These are phyloP conservation scores for Glaucopsyche alexis DNA, from an alignment of 2,888 invertebrate genomes.

Conservation along the genomic window DNA sequence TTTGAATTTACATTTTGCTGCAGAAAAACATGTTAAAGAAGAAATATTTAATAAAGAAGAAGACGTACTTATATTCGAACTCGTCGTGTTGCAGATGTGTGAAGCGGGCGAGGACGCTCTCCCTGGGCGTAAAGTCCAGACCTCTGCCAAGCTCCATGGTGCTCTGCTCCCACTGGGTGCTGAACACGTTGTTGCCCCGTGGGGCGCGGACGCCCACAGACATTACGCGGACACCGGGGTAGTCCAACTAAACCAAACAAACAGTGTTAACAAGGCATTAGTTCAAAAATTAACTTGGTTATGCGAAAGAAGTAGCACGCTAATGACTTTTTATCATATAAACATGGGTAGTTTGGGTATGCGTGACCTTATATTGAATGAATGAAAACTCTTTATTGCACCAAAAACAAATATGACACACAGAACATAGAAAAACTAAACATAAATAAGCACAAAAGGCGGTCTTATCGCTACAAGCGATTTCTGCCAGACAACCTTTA, in stretches of 20 bases:
- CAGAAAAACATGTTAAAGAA: neutral
- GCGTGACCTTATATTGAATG: too few species aligned
- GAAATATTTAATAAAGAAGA: neutral
- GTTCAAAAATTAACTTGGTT: too few species aligned
- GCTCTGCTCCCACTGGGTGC: conserved; percentile 88
- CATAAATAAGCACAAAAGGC: too few species aligned
- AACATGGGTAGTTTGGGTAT: too few species aligned
- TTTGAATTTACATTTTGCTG: too few species aligned
- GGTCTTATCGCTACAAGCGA: too few species aligned
- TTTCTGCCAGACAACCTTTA: too few species aligned
- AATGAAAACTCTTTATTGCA: too few species aligned
- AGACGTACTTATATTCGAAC: conserved; percentile 76
- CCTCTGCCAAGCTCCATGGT: conserved; percentile 89
- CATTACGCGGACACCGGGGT: conserved; percentile 79
- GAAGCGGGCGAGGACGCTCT: conserved; percentile 84
- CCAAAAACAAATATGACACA: too few species aligned
- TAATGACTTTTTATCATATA: too few species aligned
- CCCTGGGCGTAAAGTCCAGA: conserved; percentile 89
- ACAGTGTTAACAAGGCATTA: neutral
- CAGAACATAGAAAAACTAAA: too few species aligned
- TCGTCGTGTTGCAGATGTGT: conserved; percentile 86
- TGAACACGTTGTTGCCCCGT: conserved; percentile 79
- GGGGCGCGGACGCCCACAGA: conserved; percentile 75
- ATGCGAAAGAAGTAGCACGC: neutral
- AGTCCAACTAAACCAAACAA: conserved; percentile 75